A percentile compares a stretch with the other conserved stretches of the same genome.
phyloP scores from a whole-genome alignment of 2,888 invertebrate species.

The Ptychoptera contaminata region DNA sequence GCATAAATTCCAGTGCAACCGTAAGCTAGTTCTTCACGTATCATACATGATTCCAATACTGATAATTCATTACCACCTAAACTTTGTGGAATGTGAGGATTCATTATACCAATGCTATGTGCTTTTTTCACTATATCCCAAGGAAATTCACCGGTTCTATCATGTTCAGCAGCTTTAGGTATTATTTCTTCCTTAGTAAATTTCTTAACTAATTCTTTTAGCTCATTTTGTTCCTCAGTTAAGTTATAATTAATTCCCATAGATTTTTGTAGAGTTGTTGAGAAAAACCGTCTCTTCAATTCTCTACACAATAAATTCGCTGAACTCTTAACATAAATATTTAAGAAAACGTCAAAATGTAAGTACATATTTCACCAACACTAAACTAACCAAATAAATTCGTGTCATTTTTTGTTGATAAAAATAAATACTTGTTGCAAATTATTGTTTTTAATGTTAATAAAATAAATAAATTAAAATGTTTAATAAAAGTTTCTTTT shows the following conservation, averaged over 20 bases:
- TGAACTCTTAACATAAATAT: no score
- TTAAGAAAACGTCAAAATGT: no score
- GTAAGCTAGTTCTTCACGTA: conserved; percentile 57
- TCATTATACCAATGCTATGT: conserved; percentile 66
- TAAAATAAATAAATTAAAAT: no score
- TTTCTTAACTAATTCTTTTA: conserved; percentile 67
- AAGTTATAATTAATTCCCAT: conserved; percentile 2
- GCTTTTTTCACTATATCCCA: conserved; percentile 83
- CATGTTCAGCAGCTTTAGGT: conserved; percentile 69
- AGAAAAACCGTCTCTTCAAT: no score
- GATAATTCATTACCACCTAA: conserved; percentile 49
- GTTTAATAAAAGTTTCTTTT: no score
- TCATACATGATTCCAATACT: conserved; percentile 45
- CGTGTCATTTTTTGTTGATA: no score
- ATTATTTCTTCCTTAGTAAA: conserved; percentile 77
- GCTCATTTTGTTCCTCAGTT: conserved; percentile 49
- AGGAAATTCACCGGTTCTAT: conserved; percentile 74
- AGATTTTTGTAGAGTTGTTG: background rate
- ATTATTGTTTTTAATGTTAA: no score
- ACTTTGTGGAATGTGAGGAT: conserved; percentile 59
- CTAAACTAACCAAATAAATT: no score
- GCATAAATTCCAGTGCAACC: conserved; percentile 60
- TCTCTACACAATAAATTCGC: no score
- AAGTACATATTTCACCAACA: no score
- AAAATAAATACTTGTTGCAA: no score